Evolutionary conservation across 1,140 invertebrate species (phyloP).

Genomic region (Cydia amplana): DNA sequence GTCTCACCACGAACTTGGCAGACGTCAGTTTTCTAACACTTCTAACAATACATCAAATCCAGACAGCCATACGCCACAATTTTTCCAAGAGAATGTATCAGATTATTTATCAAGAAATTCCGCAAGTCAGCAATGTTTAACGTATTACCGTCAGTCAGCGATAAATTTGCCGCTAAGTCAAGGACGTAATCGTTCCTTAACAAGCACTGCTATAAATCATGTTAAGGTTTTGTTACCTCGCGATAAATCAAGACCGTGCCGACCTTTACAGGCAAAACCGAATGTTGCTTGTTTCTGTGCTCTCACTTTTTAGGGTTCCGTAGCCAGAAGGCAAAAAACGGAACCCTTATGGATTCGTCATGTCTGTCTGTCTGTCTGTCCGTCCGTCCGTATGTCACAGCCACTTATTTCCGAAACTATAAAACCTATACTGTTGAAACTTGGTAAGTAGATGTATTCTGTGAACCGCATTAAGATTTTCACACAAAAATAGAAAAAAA

Average conservation of each 20-base stretch:
- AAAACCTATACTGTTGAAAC: no score
- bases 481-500: no score
- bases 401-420: no score
- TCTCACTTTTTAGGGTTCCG: no score
- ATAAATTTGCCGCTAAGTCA: slow-evolving; percentile 29
- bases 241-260: slow-evolving; percentile 11
- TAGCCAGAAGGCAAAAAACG: no score
- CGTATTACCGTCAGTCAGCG: slow-evolving; percentile 17
- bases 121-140: slow-evolving; percentile 22
- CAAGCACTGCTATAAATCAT: slow-evolving; percentile 24
- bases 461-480: no score
- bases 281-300: neutral
- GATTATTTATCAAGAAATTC: slow-evolving; percentile 9
- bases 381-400: no score
- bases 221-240: slow-evolving; percentile 27
- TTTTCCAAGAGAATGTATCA: neutral
- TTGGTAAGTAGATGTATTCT: no score
- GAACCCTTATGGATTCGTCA: no score
- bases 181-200: slow-evolving; percentile 26
- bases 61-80: neutral
- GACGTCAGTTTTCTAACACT: neutral
- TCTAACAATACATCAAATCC: neutral
- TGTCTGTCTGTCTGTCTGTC: no score
- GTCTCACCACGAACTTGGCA: no score
- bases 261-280: neutral